Percentiles rank a stretch among this genome's conserved stretches.
These are phyloP conservation scores for Dryas iulia DNA, from an alignment of 1,140 invertebrate genomes.

Conservation along the genomic window DNA sequence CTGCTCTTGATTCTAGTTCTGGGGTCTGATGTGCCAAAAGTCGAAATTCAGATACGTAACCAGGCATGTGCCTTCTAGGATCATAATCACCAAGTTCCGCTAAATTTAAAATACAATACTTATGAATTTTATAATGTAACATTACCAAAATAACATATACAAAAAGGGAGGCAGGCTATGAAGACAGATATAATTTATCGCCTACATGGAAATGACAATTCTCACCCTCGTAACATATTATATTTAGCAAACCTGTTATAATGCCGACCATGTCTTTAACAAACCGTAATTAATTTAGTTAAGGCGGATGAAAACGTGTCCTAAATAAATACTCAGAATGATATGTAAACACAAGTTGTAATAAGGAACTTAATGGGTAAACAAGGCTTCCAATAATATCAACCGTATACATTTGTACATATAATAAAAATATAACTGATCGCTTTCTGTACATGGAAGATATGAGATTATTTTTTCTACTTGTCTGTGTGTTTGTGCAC, in stretches of 20 bases:
- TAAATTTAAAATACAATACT: conserved; percentile 74
- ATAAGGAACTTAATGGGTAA: conserved; percentile 40
- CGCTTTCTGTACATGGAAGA: too few relatives aligned
- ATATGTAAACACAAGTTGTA: conserved; percentile 32
- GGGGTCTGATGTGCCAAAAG: conserved; percentile 96
- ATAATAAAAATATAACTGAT: too few relatives aligned
- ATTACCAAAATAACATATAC: too few relatives aligned
- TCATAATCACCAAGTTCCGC: conserved; percentile 99
- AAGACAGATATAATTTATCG: conserved; percentile 1
- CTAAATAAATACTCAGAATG: conserved; percentile 42
- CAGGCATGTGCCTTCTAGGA: conserved; percentile 90
- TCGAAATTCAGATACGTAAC: conserved; percentile 98
- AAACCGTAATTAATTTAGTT: conserved; percentile 44
- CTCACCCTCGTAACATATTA: conserved; percentile 4
- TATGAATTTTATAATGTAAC: background rate
- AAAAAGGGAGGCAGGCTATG: background rate
- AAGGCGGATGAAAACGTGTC: conserved; percentile 35
- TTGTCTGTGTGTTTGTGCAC: too few relatives aligned
- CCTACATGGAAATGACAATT: background rate
- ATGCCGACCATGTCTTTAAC: conserved; percentile 31
- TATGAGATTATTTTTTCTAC: too few relatives aligned
- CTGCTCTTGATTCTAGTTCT: conserved; percentile 93
- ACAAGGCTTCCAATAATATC: conserved; percentile 17
- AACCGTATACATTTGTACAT: background rate
- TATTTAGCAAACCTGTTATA: conserved; percentile 24